Conservation (phyloP, 2,113 vertebrate genomes). For the Cnemophilus loriae region DNA sequence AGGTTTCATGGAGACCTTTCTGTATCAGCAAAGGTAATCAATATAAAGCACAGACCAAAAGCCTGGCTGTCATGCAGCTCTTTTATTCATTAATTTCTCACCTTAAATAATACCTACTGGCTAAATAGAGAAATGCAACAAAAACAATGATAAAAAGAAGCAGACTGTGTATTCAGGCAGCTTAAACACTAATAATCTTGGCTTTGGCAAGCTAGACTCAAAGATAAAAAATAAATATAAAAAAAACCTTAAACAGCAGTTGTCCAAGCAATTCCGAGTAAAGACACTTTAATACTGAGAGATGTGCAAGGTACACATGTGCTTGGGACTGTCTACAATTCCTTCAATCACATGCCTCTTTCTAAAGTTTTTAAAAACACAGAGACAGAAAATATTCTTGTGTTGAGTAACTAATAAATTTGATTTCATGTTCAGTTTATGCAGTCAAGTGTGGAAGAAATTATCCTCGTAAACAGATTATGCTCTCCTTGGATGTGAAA, state of each 20-base stretch:
- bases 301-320: not conserved
- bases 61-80: not conserved
- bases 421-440: not conserved
- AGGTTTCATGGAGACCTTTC: not conserved
- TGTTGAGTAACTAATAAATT: not conserved
- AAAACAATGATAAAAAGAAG: not conserved
- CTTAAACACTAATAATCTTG: not conserved
- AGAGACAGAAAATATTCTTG: not conserved
- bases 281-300: not conserved
- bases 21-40: not conserved
- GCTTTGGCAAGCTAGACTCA: not conserved
- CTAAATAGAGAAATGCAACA: not conserved
- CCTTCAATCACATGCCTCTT: not conserved
- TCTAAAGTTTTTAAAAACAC: not conserved
- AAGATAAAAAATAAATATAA: not conserved
- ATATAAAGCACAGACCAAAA: not conserved
- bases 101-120: not conserved
- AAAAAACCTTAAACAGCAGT: not conserved
- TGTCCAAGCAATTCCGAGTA: not conserved
- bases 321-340: not conserved
- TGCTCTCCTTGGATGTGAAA: not conserved
- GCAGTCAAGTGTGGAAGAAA: not conserved
- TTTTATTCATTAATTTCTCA: not conserved
- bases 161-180: not conserved
- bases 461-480: not conserved